Conservation (phyloP, 2,797 vertebrate species). For the Sebastes trivittatus region DNA sequence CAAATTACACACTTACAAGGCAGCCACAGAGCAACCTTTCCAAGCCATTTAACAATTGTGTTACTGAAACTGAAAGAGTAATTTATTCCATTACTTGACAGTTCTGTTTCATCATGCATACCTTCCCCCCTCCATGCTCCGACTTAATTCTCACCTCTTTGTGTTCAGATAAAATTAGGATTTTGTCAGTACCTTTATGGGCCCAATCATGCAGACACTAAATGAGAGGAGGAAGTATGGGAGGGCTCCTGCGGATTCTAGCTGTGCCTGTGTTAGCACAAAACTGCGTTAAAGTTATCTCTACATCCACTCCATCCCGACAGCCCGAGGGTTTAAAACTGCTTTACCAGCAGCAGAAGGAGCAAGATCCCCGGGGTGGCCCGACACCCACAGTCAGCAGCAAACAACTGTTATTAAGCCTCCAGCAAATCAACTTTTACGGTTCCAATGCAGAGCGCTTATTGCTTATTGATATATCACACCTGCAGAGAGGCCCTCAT, state of each 20-base stretch:
- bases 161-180: constrained; percentile 29
- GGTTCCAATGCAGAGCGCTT: constrained; percentile 25
- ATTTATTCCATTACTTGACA: constrained; percentile 49
- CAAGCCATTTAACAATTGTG: constrained; percentile 37
- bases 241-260: constrained; percentile 19
- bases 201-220: constrained; percentile 8
- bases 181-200: constrained; percentile 18
- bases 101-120: constrained; percentile 22
- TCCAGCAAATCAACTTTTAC: constrained; percentile 53
- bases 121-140: neutral
- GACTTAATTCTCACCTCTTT: constrained; percentile 41
- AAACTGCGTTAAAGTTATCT: neutral
- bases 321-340: constrained; percentile 24
- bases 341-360: neutral
- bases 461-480: constrained; percentile 61
- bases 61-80: constrained; percentile 34
- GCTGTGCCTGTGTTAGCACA: constrained; percentile 7
- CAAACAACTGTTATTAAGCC: constrained; percentile 53
- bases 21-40: constrained; percentile 29
- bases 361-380: constrained; percentile 23
- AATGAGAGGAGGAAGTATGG: constrained; percentile 6
- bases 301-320: neutral
- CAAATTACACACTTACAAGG: constrained; percentile 17
- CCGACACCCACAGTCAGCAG: constrained; percentile 29
- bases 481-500: constrained; percentile 48